phyloP scores from a whole-genome alignment of 2,113 vertebrate species.

The Micronycteris hirsuta region DNA sequence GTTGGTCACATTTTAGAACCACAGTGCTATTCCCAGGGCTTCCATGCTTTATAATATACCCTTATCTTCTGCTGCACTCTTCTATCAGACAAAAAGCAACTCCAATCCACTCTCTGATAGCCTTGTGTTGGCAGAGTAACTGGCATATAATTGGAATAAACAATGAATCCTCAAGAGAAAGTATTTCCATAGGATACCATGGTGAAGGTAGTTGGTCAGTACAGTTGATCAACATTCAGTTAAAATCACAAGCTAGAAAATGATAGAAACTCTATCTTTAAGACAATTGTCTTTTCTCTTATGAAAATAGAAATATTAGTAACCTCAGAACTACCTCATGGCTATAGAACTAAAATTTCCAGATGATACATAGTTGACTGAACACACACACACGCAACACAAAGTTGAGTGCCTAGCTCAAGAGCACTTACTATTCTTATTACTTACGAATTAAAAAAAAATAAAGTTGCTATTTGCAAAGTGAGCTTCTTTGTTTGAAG shows the following conservation, averaged over 20 bases:
- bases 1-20: accelerated
- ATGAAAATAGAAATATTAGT: too few relatives aligned
- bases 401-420: accelerated
- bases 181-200: accelerated
- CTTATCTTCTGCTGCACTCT: background rate
- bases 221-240: too few relatives aligned
- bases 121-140: background rate
- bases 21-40: accelerated
- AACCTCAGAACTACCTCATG: background rate
- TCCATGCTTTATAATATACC: accelerated
- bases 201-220: background rate
- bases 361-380: too few relatives aligned
- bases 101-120: accelerated
- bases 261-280: background rate
- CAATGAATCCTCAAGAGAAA: accelerated
- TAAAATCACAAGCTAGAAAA: background rate
- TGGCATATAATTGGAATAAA: accelerated
- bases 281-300: background rate
- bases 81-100: background rate
- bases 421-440: background rate
- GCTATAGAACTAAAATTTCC: background rate
- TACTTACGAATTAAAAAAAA: background rate
- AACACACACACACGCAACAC: background rate
- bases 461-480: background rate
- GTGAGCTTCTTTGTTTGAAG: background rate